Evolutionary conservation across 2,888 invertebrate genomes (phyloP).

Genomic region (Pachycephus smyrnensis): DNA sequence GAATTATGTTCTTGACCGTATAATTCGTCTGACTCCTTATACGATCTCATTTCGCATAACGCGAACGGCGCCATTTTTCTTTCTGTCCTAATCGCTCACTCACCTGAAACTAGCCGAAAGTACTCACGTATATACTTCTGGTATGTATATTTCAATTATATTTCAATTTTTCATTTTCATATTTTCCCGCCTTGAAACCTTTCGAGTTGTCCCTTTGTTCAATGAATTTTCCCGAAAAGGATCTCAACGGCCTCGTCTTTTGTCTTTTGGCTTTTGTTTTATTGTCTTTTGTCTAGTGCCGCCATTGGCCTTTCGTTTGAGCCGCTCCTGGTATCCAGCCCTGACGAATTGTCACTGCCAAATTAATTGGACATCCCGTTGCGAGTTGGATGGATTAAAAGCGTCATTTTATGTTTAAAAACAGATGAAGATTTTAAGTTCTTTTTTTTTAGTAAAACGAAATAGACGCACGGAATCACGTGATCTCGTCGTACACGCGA

Average conservation of each 20-base stretch:
- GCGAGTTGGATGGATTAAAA: not conserved
- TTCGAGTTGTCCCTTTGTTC: not conserved
- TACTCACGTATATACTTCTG: too few relatives aligned
- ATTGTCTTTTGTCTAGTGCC: not conserved
- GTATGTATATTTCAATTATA: too few relatives aligned
- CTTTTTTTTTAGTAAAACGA: not conserved
- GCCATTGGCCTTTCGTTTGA: not conserved
- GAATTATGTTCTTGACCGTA: slow-evolving; percentile 28
- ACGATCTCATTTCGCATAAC: slow-evolving; percentile 16
- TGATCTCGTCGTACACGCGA: too few relatives aligned
- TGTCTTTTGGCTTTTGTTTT: not conserved
- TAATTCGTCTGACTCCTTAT: slow-evolving; percentile 50
- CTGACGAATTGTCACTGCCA: not conserved
- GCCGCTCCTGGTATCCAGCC: not conserved
- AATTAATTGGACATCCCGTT: not conserved
- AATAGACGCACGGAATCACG: too few relatives aligned
- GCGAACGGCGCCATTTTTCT: not conserved
- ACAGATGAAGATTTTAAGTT: not conserved
- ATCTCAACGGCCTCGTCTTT: not conserved
- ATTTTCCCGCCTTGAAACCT: not conserved
- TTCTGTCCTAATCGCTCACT: not conserved
- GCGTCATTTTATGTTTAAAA: not conserved
- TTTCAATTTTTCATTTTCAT: not conserved
- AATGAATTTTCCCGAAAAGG: not conserved
- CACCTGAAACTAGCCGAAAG: too few relatives aligned